A percentile compares a stretch with the other conserved stretches of the same genome.
Evolutionary conservation across 2,888 invertebrate species (phyloP).

Genomic region (Molanna angustata): DNA sequence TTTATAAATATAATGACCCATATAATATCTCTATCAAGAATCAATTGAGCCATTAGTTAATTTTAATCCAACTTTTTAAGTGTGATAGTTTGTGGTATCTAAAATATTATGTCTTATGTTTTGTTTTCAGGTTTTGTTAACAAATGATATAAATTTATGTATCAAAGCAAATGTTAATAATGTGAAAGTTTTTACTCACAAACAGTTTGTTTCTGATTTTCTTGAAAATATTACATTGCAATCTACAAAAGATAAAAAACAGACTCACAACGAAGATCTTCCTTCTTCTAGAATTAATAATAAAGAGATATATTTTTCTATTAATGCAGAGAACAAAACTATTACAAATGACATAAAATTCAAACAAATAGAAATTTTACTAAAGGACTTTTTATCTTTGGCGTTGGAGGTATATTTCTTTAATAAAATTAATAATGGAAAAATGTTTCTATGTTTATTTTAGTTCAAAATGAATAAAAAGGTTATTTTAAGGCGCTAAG

Average conservation of each 20-base stretch:
- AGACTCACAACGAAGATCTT: background rate
- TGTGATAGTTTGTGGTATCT: too few relatives aligned
- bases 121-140: slow-evolving; percentile 52
- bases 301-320: background rate
- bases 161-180: slow-evolving; percentile 55
- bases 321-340: background rate
- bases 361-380: background rate
- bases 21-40: too few relatives aligned
- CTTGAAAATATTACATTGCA: background rate
- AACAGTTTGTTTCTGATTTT: slow-evolving; percentile 9
- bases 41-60: too few relatives aligned
- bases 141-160: slow-evolving; percentile 59
- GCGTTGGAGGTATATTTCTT: slow-evolving; percentile 3
- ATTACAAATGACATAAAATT: background rate
- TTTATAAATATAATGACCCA: too few relatives aligned
- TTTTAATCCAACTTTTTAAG: too few relatives aligned
- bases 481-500: too few relatives aligned
- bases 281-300: background rate
- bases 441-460: too few relatives aligned
- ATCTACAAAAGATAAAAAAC: background rate
- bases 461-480: too few relatives aligned
- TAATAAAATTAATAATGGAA: too few relatives aligned
- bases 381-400: slow-evolving; percentile 2
- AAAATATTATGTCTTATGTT: slow-evolving; percentile 9
- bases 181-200: slow-evolving; percentile 38